These are phyloP conservation scores for Nautilus pompilius DNA, from an alignment of 1,140 invertebrate genomes.

Conservation along the genomic window DNA sequence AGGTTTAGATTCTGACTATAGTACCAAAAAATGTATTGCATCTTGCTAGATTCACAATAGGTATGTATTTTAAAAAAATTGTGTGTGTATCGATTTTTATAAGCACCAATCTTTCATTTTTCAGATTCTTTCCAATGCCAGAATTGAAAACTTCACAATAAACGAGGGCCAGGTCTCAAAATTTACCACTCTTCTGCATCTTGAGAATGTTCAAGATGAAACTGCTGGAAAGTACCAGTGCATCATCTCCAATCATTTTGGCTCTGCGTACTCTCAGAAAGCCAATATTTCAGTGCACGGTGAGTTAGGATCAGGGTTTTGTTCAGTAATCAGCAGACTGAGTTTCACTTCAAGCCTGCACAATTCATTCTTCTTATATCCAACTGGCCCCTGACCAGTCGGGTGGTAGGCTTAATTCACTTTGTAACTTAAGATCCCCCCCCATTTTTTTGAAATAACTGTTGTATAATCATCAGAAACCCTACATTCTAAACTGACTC, in stretches of 20 bases:
- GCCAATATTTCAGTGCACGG: conserved; percentile 80
- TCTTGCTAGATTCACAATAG: too few species aligned
- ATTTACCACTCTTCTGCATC: conserved; percentile 67
- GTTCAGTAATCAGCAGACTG: background rate
- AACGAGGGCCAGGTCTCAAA: conserved; percentile 34
- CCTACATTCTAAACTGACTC: too few species aligned
- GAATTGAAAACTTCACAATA: conserved; percentile 36
- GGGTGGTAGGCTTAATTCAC: too few species aligned
- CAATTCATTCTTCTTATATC: background rate
- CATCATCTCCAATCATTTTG: conserved; percentile 84
- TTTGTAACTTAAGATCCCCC: too few species aligned
- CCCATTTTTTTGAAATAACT: too few species aligned
- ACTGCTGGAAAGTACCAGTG: conserved; percentile 90
- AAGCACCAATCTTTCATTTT: too few species aligned
- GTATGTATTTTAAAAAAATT: too few species aligned
- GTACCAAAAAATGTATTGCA: too few species aligned
- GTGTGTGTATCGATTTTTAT: too few species aligned
- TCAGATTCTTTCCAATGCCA: conserved; percentile 24
- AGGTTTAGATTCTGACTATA: too few species aligned
- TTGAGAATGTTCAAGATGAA: conserved; percentile 70
- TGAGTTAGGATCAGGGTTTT: conserved; percentile 51
- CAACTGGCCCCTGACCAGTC: background rate
- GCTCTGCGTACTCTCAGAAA: conserved; percentile 82
- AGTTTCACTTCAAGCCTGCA: background rate
- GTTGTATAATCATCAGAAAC: too few species aligned